Evolutionary conservation across 2,888 invertebrate genomes (phyloP).

Genomic region (Drosophila nr. perissopoda): DNA sequence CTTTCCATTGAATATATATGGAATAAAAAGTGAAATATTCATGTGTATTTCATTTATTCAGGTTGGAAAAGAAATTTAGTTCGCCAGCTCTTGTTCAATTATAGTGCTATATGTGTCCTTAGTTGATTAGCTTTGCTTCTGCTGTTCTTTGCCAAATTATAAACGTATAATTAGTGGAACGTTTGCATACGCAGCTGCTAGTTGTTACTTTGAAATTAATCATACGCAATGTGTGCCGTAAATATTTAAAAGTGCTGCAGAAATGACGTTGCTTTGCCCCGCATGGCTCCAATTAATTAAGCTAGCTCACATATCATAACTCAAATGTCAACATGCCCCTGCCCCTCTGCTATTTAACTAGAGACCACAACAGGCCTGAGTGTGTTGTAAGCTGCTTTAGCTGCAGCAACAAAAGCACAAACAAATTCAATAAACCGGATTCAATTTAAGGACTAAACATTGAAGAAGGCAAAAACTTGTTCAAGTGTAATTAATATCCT

Average conservation of each 20-base stretch:
- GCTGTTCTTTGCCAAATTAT: neutral
- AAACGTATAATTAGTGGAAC: constrained; percentile 1
- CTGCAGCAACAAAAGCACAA: constrained; percentile 7
- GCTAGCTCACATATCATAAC: constrained; percentile 33
- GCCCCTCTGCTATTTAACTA: neutral
- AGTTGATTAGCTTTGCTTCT: neutral
- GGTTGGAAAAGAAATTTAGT: neutral
- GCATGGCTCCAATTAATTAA: constrained; percentile 46
- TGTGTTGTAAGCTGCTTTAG: neutral
- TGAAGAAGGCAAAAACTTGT: constrained; percentile 23
- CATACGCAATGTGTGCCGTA: constrained; percentile 30
- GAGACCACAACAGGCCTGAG: constrained; percentile 1
- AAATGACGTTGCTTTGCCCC: constrained; percentile 17
- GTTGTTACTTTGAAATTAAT: constrained; percentile 37
- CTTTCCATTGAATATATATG: neutral
- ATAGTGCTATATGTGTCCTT: neutral
- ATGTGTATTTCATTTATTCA: neutral
- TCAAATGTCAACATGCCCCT: constrained; percentile 25
- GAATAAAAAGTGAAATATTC: neutral
- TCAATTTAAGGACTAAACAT: constrained; percentile 40
- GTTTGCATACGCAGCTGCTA: constrained; percentile 12
- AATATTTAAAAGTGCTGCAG: constrained; percentile 17
- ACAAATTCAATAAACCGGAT: constrained; percentile 36
- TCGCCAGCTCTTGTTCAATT: neutral
- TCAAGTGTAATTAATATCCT: constrained; percentile 62